Conservation (phyloP, 2,113 vertebrate species). For the Siphamia tubifer region DNA sequence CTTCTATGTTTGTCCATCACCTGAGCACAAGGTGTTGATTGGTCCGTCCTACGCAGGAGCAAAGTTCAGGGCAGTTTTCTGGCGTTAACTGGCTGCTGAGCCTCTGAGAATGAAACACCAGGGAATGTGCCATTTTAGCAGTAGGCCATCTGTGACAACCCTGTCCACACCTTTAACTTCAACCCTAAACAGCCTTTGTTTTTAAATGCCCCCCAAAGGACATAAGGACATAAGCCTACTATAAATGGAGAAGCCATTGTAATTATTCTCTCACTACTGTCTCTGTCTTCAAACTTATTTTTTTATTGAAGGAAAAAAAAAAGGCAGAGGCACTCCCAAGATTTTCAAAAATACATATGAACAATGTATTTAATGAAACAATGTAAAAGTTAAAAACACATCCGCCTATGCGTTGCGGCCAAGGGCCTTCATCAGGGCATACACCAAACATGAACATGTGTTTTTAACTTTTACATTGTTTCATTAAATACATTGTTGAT, state of each 20-base stretch:
- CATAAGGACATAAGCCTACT: constrained; percentile 27
- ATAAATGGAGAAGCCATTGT: constrained; percentile 1
- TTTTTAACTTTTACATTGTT: too few relatives aligned
- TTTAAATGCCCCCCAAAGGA: constrained; percentile 18
- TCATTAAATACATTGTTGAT: too few relatives aligned
- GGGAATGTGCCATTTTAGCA: constrained; percentile 66
- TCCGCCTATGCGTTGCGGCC: too few relatives aligned
- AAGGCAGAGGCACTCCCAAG: too few relatives aligned
- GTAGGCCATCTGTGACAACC: constrained; percentile 70
- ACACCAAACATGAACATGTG: too few relatives aligned
- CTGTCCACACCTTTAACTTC: constrained; percentile 63
- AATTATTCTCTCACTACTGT: not conserved
- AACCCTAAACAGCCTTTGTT: constrained; percentile 43
- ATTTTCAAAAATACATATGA: too few relatives aligned
- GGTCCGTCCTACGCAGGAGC: constrained; percentile 64
- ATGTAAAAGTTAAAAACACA: too few relatives aligned
- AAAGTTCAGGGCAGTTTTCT: constrained; percentile 72
- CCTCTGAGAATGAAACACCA: constrained; percentile 80
- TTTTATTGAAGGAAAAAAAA: too few relatives aligned
- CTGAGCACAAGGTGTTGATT: constrained; percentile 77
- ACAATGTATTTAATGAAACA: too few relatives aligned
- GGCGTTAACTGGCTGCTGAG: constrained; percentile 72
- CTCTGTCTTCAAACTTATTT: too few relatives aligned
- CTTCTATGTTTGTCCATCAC: constrained; percentile 74
- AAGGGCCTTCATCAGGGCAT: too few relatives aligned